Conservation (phyloP, 2,113 vertebrate species). For the Brachyistius frenatus region DNA sequence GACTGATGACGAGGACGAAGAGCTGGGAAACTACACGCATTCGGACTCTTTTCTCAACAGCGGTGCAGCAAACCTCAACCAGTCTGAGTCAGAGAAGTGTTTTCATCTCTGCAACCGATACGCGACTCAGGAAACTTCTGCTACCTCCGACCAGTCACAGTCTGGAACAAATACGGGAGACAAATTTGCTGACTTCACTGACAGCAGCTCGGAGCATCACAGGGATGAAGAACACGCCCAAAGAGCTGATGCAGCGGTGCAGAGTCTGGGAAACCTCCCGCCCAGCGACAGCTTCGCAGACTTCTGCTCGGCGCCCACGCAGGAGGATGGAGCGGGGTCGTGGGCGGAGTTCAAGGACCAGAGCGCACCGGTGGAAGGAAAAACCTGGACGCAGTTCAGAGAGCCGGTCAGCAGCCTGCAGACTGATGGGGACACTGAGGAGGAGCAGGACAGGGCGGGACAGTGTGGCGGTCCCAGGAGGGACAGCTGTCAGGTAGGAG, state of each 20-base stretch:
- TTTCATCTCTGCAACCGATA: constrained; percentile 43
- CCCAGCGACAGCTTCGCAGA: constrained; percentile 94
- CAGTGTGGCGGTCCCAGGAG: constrained; percentile 77
- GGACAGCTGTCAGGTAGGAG: constrained; percentile 84
- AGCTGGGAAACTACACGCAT: constrained; percentile 83
- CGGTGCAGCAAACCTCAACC: constrained; percentile 53
- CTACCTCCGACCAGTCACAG: constrained; percentile 71
- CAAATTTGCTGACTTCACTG: constrained; percentile 69
- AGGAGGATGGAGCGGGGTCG: constrained; percentile 70
- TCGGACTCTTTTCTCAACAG: constrained; percentile 50
- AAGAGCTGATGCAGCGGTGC: constrained; percentile 37
- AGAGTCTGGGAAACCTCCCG: constrained; percentile 78
- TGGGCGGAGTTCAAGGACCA: constrained; percentile 91
- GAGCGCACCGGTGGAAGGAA: constrained; percentile 66
- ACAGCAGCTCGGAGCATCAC: constrained; percentile 2
- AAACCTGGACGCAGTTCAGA: constrained; percentile 87
- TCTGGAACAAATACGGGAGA: constrained; percentile 77
- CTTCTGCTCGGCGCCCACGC: constrained; percentile 90
- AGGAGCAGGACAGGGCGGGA: constrained; percentile 73
- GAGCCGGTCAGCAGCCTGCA: constrained; percentile 80
- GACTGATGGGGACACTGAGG: constrained; percentile 61
- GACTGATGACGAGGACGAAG: constrained; percentile 76
- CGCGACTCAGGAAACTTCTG: constrained; percentile 67
- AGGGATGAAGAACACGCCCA: constrained; percentile 31
- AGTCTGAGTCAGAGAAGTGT: constrained; percentile 49